phyloP scores from a whole-genome alignment of 2,113 vertebrate species.

The Coreoperca whiteheadi region DNA sequence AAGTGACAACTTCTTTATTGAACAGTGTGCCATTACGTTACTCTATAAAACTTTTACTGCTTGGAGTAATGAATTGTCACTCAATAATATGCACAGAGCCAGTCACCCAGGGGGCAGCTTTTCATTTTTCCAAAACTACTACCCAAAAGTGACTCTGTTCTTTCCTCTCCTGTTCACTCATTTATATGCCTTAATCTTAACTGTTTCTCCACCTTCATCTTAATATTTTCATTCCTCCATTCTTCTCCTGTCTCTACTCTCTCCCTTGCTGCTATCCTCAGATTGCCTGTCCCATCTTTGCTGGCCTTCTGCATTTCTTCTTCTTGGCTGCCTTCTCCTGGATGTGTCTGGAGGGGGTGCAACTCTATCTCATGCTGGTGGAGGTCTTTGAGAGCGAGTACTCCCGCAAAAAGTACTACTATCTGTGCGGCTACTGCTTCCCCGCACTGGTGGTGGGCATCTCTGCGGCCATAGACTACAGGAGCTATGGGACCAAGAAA shows the following conservation, averaged over 20 bases:
- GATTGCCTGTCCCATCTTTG: slow-evolving; percentile 94
- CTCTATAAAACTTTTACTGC: slow-evolving; percentile 58
- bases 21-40: slow-evolving; percentile 45
- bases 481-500: slow-evolving; percentile 95
- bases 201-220: slow-evolving; percentile 34
- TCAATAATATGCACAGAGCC: slow-evolving; percentile 51
- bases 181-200: slow-evolving; percentile 28
- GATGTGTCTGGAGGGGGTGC: slow-evolving; percentile 95
- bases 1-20: slow-evolving; percentile 5
- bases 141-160: slow-evolving; percentile 43
- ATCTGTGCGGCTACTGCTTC: slow-evolving; percentile 94
- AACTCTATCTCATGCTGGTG: slow-evolving; percentile 94
- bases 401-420: slow-evolving; percentile 94
- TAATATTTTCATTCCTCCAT: slow-evolving; percentile 19
- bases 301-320: slow-evolving; percentile 94
- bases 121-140: slow-evolving; percentile 43
- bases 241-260: slow-evolving; percentile 21
- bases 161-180: slow-evolving; percentile 30
- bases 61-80: slow-evolving; percentile 51
- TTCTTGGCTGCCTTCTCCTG: slow-evolving; percentile 95
- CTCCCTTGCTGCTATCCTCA: slow-evolving; percentile 56
- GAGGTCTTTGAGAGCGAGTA: slow-evolving; percentile 95
- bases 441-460: slow-evolving; percentile 93
- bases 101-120: slow-evolving; percentile 45
- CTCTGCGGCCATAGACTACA: slow-evolving; percentile 93